A percentile compares a stretch with the other conserved stretches of the same genome.
Conservation (phyloP, 2,113 vertebrate species). For the Dermatemys mawii region DNA sequence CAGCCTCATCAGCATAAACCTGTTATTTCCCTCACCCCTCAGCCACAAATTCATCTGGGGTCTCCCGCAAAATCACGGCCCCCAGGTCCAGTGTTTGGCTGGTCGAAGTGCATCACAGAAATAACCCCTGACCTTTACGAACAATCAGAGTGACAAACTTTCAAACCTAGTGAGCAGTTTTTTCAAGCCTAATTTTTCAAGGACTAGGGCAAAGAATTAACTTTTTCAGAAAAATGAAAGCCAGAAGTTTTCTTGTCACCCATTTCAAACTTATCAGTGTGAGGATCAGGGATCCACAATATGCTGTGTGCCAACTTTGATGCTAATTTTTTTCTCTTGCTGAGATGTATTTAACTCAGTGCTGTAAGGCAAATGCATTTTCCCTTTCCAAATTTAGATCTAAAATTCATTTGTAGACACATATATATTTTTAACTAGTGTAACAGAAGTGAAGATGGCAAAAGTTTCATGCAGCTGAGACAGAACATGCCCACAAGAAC, state of each 20-base stretch:
- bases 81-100: neutral
- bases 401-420: neutral
- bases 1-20: neutral
- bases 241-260: neutral
- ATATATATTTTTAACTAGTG: neutral
- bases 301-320: neutral
- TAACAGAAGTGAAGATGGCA: neutral
- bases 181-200: neutral
- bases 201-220: neutral
- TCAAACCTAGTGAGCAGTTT: neutral
- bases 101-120: neutral
- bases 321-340: neutral
- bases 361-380: neutral
- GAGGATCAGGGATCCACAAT: neutral
- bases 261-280: neutral
- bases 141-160: neutral
- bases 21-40: neutral
- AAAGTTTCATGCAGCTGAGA: neutral
- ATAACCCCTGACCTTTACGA: neutral
- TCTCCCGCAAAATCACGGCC: neutral
- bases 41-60: neutral
- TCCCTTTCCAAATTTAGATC: neutral
- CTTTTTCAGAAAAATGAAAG: neutral
- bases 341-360: neutral
- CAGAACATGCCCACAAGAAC: neutral